Conservation (phyloP, 2,888 invertebrate genomes). For the Monoplex corrugatus region DNA sequence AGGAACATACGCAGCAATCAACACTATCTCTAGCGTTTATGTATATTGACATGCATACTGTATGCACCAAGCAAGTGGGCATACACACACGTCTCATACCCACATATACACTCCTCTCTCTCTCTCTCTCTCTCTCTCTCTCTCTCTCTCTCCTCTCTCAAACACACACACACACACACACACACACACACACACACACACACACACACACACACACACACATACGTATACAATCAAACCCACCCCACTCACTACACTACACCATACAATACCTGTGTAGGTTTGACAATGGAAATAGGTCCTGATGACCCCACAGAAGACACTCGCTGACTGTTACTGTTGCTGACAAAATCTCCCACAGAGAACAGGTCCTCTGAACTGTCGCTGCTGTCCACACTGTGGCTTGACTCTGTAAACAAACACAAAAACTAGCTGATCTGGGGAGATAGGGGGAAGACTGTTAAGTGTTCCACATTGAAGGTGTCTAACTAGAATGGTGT, state of each 20-base stretch:
- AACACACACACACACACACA: background rate
- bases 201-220: conserved; percentile 4
- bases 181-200: background rate
- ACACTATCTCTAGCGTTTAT: too few species aligned
- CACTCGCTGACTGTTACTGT: background rate
- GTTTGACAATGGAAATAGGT: background rate
- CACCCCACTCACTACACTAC: background rate
- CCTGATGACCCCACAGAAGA: background rate
- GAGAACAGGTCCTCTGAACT: conserved; percentile 29
- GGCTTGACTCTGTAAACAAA: conserved; percentile 8
- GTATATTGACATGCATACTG: too few species aligned
- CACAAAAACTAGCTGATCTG: background rate
- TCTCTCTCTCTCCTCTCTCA: background rate
- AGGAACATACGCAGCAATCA: too few species aligned
- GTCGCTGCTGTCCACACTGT: conserved; percentile 27
- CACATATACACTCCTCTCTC: too few species aligned
- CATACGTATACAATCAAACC: background rate
- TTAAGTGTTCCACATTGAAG: too few species aligned
- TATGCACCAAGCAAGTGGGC: too few species aligned
- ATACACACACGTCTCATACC: too few species aligned
- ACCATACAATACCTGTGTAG: background rate
- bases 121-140: too few species aligned
- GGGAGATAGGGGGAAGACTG: background rate
- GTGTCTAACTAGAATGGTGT: too few species aligned
- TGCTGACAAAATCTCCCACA: background rate